These are phyloP conservation scores for Apocheima hispidaria DNA, from an alignment of 2,888 invertebrate species.

Conservation along the genomic window DNA sequence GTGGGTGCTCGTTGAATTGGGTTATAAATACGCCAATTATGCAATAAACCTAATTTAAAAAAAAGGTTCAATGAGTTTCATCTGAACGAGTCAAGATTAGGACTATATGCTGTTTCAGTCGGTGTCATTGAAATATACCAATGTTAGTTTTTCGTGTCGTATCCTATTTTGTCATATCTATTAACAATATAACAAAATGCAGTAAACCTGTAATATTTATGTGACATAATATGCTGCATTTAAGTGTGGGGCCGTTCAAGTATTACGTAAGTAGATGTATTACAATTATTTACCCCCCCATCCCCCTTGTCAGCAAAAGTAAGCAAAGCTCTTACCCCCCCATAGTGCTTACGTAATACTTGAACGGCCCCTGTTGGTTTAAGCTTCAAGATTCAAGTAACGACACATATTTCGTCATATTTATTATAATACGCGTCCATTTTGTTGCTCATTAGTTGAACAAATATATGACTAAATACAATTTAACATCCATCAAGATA, in stretches of 20 bases:
- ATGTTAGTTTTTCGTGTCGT: neutral
- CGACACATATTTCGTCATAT: slow-evolving; percentile 21
- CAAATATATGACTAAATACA: slow-evolving; percentile 32
- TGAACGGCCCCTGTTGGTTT: slow-evolving; percentile 24
- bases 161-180: neutral
- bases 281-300: no score
- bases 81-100: slow-evolving; percentile 23
- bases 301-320: no score
- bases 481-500: slow-evolving; percentile 33
- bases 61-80: slow-evolving; percentile 41
- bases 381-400: slow-evolving; percentile 11
- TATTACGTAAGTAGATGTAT: no score
- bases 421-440: slow-evolving; percentile 21
- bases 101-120: neutral
- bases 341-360: no score
- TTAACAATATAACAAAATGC: slow-evolving; percentile 2
- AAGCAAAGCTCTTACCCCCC: no score
- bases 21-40: slow-evolving; percentile 65
- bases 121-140: neutral
- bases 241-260: no score
- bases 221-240: slow-evolving; percentile 18
- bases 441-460: slow-evolving; percentile 27
- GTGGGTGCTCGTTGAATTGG: slow-evolving; percentile 73
- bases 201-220: slow-evolving; percentile 13
- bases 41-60: slow-evolving; percentile 60